A percentile compares a stretch with the other conserved stretches of the same genome.
Evolutionary conservation across 1,140 invertebrate species (phyloP).

Genomic region (Rhopalosiphum padi): DNA sequence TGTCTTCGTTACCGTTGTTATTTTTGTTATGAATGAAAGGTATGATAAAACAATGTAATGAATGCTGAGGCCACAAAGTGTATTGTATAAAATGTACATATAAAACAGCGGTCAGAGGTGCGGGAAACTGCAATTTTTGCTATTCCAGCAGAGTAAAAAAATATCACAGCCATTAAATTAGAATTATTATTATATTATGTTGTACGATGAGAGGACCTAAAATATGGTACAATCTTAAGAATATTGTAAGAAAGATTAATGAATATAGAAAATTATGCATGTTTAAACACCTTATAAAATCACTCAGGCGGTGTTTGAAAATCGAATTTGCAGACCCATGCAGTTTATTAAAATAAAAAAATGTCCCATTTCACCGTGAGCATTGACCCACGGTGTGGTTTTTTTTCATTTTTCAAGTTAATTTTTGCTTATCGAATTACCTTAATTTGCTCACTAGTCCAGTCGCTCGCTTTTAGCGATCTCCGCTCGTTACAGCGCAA

Average conservation of each 20-base stretch:
- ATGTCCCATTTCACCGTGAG: neutral
- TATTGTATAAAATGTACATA: neutral
- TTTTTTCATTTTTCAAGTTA: neutral
- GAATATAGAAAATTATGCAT: constrained; percentile 41
- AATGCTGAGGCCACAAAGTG: neutral
- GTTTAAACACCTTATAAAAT: neutral
- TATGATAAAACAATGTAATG: constrained; percentile 9
- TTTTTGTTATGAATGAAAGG: neutral
- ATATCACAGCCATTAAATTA: neutral
- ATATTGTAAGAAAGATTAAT: constrained; percentile 20
- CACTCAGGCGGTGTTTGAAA: constrained; percentile 40
- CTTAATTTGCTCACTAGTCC: neutral
- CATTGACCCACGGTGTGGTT: neutral
- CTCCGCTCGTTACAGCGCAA: neutral
- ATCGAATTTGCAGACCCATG: neutral
- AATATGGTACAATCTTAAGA: neutral
- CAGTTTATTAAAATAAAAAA: neutral
- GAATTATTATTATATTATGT: neutral
- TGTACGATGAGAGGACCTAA: neutral
- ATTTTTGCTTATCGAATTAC: neutral
- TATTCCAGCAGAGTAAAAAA: neutral
- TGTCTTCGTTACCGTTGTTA: neutral
- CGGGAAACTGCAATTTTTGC: constrained; percentile 38
- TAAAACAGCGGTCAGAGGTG: constrained; percentile 13
- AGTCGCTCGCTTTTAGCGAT: neutral